Percentiles rank a stretch among this genome's conserved stretches.
Conservation (phyloP, 2,797 vertebrate species). For the Remorina albescens region DNA sequence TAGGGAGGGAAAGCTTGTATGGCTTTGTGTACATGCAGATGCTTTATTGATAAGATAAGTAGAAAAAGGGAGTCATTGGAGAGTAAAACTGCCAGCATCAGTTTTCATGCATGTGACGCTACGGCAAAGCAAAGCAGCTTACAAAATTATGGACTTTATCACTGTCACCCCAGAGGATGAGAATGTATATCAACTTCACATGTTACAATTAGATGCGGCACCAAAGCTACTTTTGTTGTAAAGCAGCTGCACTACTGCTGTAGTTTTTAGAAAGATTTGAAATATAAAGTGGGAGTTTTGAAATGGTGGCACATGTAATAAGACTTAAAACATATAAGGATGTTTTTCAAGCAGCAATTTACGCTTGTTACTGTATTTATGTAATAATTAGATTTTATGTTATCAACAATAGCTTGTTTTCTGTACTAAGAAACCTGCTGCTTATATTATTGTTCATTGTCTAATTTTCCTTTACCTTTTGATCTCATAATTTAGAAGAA, state of each 20-base stretch:
- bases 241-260: neutral
- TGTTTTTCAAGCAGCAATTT: neutral
- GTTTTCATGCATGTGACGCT: neutral
- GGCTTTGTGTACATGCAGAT: constrained; percentile 8
- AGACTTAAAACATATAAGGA: neutral
- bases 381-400: neutral
- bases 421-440: neutral
- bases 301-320: neutral
- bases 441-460: no score
- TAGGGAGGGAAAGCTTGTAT: neutral
- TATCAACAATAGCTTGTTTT: neutral
- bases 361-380: neutral
- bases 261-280: neutral
- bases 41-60: neutral
- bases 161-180: neutral
- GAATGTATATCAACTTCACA: no score
- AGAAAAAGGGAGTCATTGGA: neutral
- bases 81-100: neutral
- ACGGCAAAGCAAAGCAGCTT: neutral
- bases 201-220: no score
- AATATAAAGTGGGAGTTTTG: neutral
- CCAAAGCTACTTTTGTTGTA: neutral
- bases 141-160: neutral
- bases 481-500: neutral
- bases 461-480: neutral